Base-by-base conservation (phyloP, 1,140 invertebrate species). In the Scaptomyza graminum region DNA sequence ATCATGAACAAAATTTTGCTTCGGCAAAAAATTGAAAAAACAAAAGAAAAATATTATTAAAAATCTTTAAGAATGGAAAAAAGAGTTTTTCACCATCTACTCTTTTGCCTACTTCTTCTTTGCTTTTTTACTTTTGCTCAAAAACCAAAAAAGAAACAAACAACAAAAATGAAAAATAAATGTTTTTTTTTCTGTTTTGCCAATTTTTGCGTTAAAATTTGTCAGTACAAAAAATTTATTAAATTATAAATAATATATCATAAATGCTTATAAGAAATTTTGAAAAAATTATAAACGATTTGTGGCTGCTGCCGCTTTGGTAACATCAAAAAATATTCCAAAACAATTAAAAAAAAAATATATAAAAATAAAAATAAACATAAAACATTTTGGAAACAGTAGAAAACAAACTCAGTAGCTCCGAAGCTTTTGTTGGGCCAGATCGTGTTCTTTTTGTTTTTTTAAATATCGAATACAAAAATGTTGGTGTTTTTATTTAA, bases 391-490 rank as follows among this genome's bases (percentile, higher is more conserved):
- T 60, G 31, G 49, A 46, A 66, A 69, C 34, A 60, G 46, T 47
- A 87, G 67, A 89, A 79, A 78, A 87, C 74, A 82, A 89, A 89
- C 64, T 75, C 65, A 79, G 55, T 44, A 72, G 61, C 55, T 73
- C 43, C 54, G 60, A 51, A 63, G 51, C 54, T 72, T 74, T 65
- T 25, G 25, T 66, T 54, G 72, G 72, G 73, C 75, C 83, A 77
- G 74, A 89, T 88, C 76, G 68, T 90, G 72, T 83, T 80, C 76
- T 76, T 89, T 89, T 69, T n/a, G n/a, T 72, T 56, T 71, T 59
- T 43, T 55, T 28, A 51, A 47, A 56, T 46, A 22, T 34, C 43
- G 25, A 76, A 59, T 61, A 39, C 4, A 44, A 52, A 52, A 50
- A 34, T 34, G 55, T 25, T 37, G 46, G 15, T 46, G 25, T 5